Evolutionary conservation across 2,888 invertebrate genomes (phyloP), one percentile per base, ranked within the genome.

Genomic region (Phyllotreta cruciferae): DNA sequence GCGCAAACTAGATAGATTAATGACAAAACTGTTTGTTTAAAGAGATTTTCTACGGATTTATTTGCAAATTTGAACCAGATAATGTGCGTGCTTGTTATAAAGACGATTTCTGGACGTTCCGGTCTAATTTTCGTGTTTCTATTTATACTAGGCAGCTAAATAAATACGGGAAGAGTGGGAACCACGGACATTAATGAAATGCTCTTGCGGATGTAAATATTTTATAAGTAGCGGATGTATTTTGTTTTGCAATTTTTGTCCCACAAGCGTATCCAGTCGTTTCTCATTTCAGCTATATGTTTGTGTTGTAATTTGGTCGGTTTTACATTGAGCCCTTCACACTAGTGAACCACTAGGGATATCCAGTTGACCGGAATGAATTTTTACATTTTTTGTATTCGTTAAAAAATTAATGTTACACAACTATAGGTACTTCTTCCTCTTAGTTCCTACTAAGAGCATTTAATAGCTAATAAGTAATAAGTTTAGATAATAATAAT

Each of bases 121-220:
- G 44, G 1, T 38, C 24, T 57, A 58, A 50, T 50, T 36, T 65
- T 49, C 35, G 45, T 39, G 10, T 44, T 45, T 45, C 58, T 62
- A 66, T 66, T 60, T 62, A 62, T 66, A 60, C 53, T 41, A 24
- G 45, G n/a, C 14, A 62, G 62, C 66, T 62, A 56, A 66, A 64
- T 64, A 60, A 60, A 67, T 67, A 64, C 38, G 45, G 37, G 36
- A 39, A 45, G 44, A 50, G 57, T 49, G 41, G 54, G 24, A 52
- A 47, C 63, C 45, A 24, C 24, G 52, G 45, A 24, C 47, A 41
- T 45, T 65, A 61, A 65, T 64, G 64, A 61, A 67, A 65, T 52
- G 56, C 67, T 63, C 60, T 65, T 56, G 36, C 50, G 50, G 58
- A 63, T 62, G 63, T 63, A 62, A 63, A 65, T 65, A 67, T 63